Percentiles rank a stretch among this genome's conserved stretches.
These are phyloP conservation scores for Embiotoca jacksoni DNA, from an alignment of 2,113 vertebrate species.

Conservation along the genomic window DNA sequence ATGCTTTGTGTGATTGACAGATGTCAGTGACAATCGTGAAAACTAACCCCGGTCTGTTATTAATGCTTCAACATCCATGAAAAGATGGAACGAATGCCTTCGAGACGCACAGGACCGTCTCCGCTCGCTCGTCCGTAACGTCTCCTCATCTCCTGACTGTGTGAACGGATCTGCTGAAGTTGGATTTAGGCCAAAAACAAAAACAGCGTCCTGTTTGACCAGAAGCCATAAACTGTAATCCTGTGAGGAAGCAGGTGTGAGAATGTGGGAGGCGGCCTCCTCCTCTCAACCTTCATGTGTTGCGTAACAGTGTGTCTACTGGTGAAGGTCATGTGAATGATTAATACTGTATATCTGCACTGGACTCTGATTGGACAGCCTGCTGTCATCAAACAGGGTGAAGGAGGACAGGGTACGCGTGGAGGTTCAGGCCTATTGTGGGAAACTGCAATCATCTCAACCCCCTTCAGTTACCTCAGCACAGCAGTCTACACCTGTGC, in stretches of 20 bases:
- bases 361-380: constrained; percentile 17
- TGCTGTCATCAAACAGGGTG: not conserved
- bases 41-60: not conserved
- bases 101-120: not conserved
- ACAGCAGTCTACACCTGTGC: constrained; percentile 17
- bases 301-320: constrained; percentile 2
- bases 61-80: not conserved
- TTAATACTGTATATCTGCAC: not conserved
- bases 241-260: constrained; percentile 28
- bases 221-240: constrained; percentile 65
- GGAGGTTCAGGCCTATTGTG: not conserved
- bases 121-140: not conserved
- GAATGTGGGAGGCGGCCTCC: constrained; percentile 38
- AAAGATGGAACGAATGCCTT: constrained; percentile 28
- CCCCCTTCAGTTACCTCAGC: constrained; percentile 20
- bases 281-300: constrained; percentile 27
- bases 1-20: constrained; percentile 2
- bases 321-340: constrained; percentile 31
- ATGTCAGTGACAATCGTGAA: constrained; percentile 45
- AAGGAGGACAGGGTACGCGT: too few species aligned
- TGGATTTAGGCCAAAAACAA: constrained; percentile 9
- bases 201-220: constrained; percentile 35
- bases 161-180: not conserved
- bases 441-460: constrained; percentile 24
- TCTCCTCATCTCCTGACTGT: constrained; percentile 7